Base-by-base conservation (phyloP, 1,140 invertebrate species). In the Drosophila bifasciata region DNA sequence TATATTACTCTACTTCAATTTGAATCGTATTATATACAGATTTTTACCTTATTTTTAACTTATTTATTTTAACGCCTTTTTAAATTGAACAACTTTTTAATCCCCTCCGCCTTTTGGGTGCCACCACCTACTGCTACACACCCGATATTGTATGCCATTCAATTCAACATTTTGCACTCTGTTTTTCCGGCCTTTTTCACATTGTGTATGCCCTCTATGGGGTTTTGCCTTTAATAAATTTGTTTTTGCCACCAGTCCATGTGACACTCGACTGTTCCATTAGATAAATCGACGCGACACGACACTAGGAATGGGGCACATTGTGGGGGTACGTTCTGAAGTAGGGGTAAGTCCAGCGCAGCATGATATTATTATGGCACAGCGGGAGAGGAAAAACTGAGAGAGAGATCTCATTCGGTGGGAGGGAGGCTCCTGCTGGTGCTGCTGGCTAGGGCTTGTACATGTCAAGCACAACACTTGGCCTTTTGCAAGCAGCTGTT, bases 391-490 rank as follows among this genome's bases (percentile, higher is more conserved):
- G 15, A 15, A 15, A 13, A 40, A 19, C 49, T 57, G 45, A 70
- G 51, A 66, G 46, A 41, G 55, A 63, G 56, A 83, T 64, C 53
- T 57, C 70, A 50, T 45, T 48, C 55, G n/a, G n/a, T 66, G 52
- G 72, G 49, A n/a, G n/a, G n/a, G n/a, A n/a, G 23, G 40, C 17
- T 41, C 16, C 39, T 41, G 43, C 40, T 51, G 57, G 64, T 68
- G 39, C 57, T 73, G 36, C 40, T 51, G 57, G 43, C 40, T 51
- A 52, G 64, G 73, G 39, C 57, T 73, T 73, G 73, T 60, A 77
- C 63, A 75, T 81, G 81, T 85, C 81, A 85, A 85, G 81, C 81
- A 86, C 77, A 80, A 85, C 81, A 85, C 81, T 85, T 81, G 81
- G 73, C 77, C 83, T 86, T 86, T 85, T 86, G 68, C 83, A 67